Evolutionary conservation across 2,113 vertebrate species (phyloP), one percentile per base, ranked within the genome.

Genomic region (Aptenodytes forsteri): DNA sequence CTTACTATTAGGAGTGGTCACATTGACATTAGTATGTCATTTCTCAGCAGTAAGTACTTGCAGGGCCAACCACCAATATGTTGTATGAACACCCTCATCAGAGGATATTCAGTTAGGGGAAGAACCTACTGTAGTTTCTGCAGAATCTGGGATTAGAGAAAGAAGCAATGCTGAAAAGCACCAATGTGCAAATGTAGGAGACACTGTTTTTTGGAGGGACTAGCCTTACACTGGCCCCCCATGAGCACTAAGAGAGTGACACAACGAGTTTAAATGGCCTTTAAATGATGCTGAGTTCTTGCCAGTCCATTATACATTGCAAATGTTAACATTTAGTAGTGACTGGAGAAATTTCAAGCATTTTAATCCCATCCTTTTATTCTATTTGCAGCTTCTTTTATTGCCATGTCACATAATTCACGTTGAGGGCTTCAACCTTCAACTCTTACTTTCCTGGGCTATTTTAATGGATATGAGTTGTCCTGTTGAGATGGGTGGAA

Each of bases 301-400:
- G 83, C 83, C 95, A 82, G 76, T 77, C 77, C 30, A 13, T 90
- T 92, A 59, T 86, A 77, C n/a, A 26, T 72, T 21, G 26, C 69
- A 71, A 84, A 89, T 65, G 70, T 67, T 93, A 83, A 84, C 52
- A 52, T 82, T 87, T 67, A 82, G 80, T 71, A 89, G 50, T 23
- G 83, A 85, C 71, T 89, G 70, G 78, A 91, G 81, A 66, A 79
- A 94, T 71, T 81, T 90, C 49, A 75, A 85, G 34, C 9, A 0
- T 93, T 91, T 95, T 61, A 93, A 90, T 93, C 52, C 56, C 54
- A 47, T 75, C 36, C 32, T 83, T 95, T 87, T 87, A 72, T 93
- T 76, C 75, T 44, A 15, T 91, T 89, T 87, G 78, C 23, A 76
- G 23, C 78, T 78, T 85, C 72, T 85, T 78, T 79, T 91, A 91